Conservation (phyloP, 2,797 vertebrate genomes). For the Neoniphon sammara region DNA sequence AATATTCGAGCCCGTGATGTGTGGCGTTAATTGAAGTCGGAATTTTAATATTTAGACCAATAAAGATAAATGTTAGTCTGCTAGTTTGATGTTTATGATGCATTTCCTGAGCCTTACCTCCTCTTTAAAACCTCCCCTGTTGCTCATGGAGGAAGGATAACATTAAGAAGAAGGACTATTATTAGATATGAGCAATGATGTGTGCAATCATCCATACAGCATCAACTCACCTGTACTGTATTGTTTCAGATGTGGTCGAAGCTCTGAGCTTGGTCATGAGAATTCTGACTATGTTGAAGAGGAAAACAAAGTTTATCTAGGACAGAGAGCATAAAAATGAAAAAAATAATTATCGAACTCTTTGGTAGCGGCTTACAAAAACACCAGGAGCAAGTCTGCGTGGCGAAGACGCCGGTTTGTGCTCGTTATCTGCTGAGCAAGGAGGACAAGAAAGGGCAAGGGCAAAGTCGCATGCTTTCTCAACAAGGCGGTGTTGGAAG, state of each 20-base stretch:
- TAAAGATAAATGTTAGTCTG: not conserved
- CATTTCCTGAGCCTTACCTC: not conserved
- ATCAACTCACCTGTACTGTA: slow-evolving; percentile 92
- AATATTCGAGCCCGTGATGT: too few species aligned
- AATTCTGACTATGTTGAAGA: slow-evolving; percentile 98
- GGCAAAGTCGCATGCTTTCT: slow-evolving; percentile 25
- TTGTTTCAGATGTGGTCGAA: slow-evolving; percentile 96
- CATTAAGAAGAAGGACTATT: not conserved
- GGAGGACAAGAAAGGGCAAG: slow-evolving; percentile 21
- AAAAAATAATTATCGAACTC: slow-evolving; percentile 23
- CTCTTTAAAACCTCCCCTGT: not conserved
- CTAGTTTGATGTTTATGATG: not conserved
- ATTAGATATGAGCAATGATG: not conserved
- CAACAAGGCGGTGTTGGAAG: slow-evolving; percentile 14
- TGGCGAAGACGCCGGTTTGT: not conserved
- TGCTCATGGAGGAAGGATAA: not conserved
- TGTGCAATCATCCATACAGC: too few species aligned
- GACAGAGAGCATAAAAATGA: slow-evolving; percentile 28
- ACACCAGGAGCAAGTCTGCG: slow-evolving; percentile 20
- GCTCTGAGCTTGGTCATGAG: slow-evolving; percentile 97
- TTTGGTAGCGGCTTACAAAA: slow-evolving; percentile 11
- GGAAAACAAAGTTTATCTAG: slow-evolving; percentile 97
- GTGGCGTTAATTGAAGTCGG: slow-evolving; percentile 8
- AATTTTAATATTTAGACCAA: not conserved
- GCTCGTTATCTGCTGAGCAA: slow-evolving; percentile 37